These are phyloP conservation scores for Setipinna tenuifilis DNA, from an alignment of 2,797 vertebrate species.

Conservation along the genomic window DNA sequence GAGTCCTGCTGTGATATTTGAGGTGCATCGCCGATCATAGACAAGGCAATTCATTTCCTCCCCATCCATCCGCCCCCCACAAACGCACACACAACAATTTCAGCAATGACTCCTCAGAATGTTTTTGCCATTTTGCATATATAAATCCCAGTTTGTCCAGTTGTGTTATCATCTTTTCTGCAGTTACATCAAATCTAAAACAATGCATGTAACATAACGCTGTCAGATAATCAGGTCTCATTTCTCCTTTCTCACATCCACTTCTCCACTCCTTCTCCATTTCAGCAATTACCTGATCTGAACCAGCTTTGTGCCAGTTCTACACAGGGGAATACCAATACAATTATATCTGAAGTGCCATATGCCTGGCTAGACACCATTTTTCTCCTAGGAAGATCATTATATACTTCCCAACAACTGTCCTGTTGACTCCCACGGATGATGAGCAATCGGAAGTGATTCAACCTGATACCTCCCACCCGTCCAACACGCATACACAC, in stretches of 20 bases:
- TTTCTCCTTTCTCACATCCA: neutral
- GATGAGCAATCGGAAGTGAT: slow-evolving; percentile 41
- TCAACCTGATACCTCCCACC: neutral
- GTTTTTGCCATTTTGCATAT: too few species aligned
- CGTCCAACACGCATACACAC: too few species aligned
- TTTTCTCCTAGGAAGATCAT: slow-evolving; percentile 23
- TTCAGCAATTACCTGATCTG: neutral
- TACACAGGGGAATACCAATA: neutral
- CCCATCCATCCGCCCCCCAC: neutral
- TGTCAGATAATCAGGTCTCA: neutral
- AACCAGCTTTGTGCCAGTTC: neutral
- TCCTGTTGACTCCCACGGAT: slow-evolving; percentile 23
- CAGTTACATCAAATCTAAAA: too few species aligned
- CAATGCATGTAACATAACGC: too few species aligned
- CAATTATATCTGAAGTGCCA: neutral
- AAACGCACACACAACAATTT: neutral
- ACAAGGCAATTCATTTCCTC: neutral
- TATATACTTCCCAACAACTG: slow-evolving; percentile 10
- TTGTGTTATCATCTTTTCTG: too few species aligned
- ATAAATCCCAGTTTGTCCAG: too few species aligned
- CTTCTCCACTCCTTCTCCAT: neutral
- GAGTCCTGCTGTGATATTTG: neutral
- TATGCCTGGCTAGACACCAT: slow-evolving; percentile 10
- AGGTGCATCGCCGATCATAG: neutral
- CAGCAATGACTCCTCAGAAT: too few species aligned